phyloP scores from a whole-genome alignment of 2,888 invertebrate genomes.

The Archips xylosteana region DNA sequence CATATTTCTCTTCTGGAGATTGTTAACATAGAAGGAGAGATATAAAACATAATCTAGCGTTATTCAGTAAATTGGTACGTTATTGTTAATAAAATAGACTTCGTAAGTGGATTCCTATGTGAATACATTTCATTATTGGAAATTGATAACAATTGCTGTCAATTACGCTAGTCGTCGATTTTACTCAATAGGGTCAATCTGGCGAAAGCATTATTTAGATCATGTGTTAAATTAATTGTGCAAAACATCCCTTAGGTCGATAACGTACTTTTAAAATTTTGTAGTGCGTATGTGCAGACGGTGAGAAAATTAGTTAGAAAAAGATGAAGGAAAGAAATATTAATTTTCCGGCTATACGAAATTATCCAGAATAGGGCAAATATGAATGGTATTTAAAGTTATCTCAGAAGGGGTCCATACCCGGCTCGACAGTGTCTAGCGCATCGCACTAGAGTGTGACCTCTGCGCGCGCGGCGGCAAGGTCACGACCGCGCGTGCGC shows the following conservation, averaged over 20 bases:
- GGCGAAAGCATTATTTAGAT: background rate
- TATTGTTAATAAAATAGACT: constrained; percentile 29
- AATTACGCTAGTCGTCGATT: background rate
- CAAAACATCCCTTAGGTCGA: too few relatives aligned
- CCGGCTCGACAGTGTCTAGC: constrained; percentile 66
- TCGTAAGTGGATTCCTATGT: background rate
- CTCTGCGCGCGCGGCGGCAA: constrained; percentile 79
- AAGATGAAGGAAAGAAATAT: background rate
- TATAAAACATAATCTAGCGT: constrained; percentile 29
- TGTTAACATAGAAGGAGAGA: constrained; percentile 42
- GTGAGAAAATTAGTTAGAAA: background rate
- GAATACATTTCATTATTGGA: background rate
- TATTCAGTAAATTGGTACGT: constrained; percentile 28
- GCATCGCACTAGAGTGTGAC: constrained; percentile 81
- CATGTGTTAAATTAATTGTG: background rate
- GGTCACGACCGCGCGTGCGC: constrained; percentile 85
- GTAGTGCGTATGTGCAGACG: too few relatives aligned
- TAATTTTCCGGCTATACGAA: background rate
- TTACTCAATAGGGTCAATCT: background rate
- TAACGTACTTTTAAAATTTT: background rate
- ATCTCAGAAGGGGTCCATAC: constrained; percentile 47
- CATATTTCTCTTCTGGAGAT: constrained; percentile 48
- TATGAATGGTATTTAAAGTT: background rate
- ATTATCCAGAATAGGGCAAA: background rate
- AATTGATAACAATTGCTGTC: background rate